A percentile compares a stretch with the other conserved stretches of the same genome.
phyloP scores from a whole-genome alignment of 2,113 vertebrate genomes.

The Falco punctatus region DNA sequence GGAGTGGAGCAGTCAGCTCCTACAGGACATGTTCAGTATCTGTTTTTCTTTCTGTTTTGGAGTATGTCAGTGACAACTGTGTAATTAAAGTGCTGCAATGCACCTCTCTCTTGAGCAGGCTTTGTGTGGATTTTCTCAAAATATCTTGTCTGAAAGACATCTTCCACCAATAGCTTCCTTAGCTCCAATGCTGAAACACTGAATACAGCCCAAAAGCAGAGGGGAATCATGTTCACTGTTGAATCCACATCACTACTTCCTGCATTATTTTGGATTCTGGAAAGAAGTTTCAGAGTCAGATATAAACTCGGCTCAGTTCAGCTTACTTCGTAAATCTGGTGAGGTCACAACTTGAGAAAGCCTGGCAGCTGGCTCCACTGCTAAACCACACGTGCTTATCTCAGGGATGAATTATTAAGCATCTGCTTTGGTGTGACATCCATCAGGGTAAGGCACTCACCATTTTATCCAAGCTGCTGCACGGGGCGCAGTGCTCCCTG shows the following conservation, averaged over 20 bases:
- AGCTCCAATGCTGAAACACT: not conserved
- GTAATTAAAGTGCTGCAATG: not conserved
- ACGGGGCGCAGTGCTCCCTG: not conserved
- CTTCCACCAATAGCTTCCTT: not conserved
- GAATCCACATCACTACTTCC: not conserved
- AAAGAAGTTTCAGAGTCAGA: not conserved
- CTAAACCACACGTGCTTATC: not conserved
- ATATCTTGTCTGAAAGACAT: not conserved
- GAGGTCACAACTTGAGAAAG: not conserved
- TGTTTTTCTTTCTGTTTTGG: not conserved
- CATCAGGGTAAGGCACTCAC: not conserved
- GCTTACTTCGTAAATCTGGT: not conserved
- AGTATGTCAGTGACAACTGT: not conserved
- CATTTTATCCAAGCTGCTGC: not conserved
- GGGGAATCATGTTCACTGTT: not conserved
- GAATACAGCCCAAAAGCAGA: not conserved
- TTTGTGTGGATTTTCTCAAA: not conserved
- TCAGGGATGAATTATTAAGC: not conserved
- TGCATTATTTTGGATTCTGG: not conserved
- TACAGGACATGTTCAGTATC: not conserved
- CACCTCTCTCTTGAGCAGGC: not conserved
- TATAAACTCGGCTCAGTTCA: not conserved
- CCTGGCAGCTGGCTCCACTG: not conserved
- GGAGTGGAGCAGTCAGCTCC: not conserved
- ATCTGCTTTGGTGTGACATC: not conserved